A percentile compares a stretch with the other conserved stretches of the same genome.
These are phyloP conservation scores for Cacatua alba DNA, from an alignment of 2,113 vertebrate species.

Conservation along the genomic window DNA sequence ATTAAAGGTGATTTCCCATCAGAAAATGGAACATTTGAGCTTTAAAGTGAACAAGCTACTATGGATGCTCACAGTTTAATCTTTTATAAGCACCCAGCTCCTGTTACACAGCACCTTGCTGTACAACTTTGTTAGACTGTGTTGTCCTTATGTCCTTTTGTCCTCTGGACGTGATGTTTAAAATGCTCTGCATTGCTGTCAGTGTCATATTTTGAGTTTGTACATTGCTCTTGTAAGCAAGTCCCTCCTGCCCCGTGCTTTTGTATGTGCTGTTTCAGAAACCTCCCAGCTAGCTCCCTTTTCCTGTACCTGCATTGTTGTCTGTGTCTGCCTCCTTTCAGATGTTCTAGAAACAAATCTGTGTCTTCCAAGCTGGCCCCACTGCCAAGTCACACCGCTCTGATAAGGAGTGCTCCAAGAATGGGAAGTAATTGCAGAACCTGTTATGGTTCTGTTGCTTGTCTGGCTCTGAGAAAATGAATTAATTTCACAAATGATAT, in stretches of 20 bases:
- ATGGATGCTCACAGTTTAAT: background rate
- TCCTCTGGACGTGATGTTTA: background rate
- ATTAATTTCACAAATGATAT: background rate
- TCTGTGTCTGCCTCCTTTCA: accelerated
- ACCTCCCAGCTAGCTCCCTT: background rate
- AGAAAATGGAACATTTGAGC: background rate
- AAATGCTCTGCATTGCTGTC: background rate
- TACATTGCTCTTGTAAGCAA: accelerated
- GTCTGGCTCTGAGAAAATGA: background rate
- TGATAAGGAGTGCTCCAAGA: accelerated
- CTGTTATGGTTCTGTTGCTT: background rate
- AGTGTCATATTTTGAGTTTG: background rate
- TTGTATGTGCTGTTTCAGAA: background rate
- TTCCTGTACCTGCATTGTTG: accelerated
- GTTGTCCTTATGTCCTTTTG: background rate
- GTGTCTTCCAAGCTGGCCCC: background rate
- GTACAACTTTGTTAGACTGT: accelerated
- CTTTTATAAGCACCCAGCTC: background rate
- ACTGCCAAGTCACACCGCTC: accelerated
- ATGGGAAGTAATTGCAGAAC: background rate
- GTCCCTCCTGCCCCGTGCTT: background rate
- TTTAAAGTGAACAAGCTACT: background rate
- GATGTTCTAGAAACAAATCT: accelerated
- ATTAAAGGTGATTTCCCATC: background rate
- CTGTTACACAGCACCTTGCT: background rate